phyloP scores from a whole-genome alignment of 2,888 invertebrate genomes.

The Colletes collaris region DNA sequence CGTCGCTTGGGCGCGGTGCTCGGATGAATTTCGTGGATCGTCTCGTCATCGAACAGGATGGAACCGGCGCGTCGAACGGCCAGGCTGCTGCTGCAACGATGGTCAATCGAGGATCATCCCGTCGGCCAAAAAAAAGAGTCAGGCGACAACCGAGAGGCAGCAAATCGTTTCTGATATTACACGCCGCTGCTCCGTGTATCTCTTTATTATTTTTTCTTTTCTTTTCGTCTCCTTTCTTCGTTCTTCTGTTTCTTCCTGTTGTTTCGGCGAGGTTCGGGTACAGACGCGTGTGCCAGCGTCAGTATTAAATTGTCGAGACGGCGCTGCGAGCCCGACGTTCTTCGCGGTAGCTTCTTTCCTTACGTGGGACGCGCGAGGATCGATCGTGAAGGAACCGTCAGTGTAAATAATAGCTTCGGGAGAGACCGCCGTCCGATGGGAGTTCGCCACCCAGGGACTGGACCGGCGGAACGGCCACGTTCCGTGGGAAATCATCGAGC shows the following conservation, averaged over 20 bases:
- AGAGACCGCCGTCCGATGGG: constrained; percentile 36
- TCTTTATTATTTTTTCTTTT: constrained; percentile 6
- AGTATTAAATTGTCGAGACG: constrained; percentile 41
- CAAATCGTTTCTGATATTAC: constrained; percentile 6
- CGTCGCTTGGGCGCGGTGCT: background rate
- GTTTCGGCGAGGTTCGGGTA: constrained; percentile 34
- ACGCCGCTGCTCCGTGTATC: constrained; percentile 10
- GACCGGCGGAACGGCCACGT: background rate
- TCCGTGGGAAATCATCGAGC: constrained; percentile 34
- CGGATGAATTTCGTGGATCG: too few species aligned
- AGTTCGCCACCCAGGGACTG: constrained; percentile 20
- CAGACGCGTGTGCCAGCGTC: constrained; percentile 21
- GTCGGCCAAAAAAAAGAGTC: constrained; percentile 24
- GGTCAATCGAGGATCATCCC: constrained; percentile 51
- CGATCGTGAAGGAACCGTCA: constrained; percentile 39
- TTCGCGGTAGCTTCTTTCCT: constrained; percentile 32
- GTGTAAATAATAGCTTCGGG: constrained; percentile 49
- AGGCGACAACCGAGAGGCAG: constrained; percentile 39
- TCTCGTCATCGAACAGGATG: too few species aligned
- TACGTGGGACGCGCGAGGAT: constrained; percentile 30
- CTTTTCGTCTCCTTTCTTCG: background rate
- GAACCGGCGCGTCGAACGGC: background rate
- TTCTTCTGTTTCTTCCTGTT: constrained; percentile 13
- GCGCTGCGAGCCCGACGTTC: constrained; percentile 5
- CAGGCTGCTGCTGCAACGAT: background rate